These are phyloP conservation scores for Drosophila anceps DNA, from an alignment of 2,888 invertebrate genomes.

Conservation along the genomic window DNA sequence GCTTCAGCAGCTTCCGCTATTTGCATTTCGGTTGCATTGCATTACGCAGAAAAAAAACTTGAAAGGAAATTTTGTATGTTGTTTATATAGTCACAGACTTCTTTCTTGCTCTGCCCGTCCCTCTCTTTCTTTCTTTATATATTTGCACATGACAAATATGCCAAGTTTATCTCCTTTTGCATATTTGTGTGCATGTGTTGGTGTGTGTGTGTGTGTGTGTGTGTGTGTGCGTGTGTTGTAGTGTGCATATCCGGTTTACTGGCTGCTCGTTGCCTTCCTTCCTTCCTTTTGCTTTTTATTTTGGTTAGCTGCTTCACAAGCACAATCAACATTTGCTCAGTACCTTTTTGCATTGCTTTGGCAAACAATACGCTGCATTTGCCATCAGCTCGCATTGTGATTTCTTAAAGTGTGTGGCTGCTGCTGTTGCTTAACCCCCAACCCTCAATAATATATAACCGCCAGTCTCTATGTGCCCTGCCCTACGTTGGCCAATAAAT, in stretches of 20 bases:
- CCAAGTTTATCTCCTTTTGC: slow-evolving; percentile 48
- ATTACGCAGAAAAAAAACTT: slow-evolving; percentile 60
- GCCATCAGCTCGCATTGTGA: slow-evolving; percentile 42
- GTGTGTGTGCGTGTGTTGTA: slow-evolving; percentile 18
- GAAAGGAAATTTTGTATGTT: slow-evolving; percentile 64
- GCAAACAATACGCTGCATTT: slow-evolving; percentile 74
- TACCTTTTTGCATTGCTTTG: slow-evolving; percentile 68
- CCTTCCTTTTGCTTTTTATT: slow-evolving; percentile 39
- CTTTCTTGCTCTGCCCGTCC: not conserved
- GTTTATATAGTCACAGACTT: slow-evolving; percentile 57
- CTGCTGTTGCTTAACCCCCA: slow-evolving; percentile 1
- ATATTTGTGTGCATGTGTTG: slow-evolving; percentile 21
- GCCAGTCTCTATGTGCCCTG: slow-evolving; percentile 1
- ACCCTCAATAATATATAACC: not conserved
- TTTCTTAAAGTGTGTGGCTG: slow-evolving; percentile 51
- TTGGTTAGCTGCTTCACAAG: slow-evolving; percentile 42
- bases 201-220: slow-evolving; percentile 36
- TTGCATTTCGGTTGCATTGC: slow-evolving; percentile 73
- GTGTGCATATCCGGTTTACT: slow-evolving; percentile 62
- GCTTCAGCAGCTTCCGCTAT: slow-evolving; percentile 62
- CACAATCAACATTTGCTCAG: slow-evolving; percentile 79
- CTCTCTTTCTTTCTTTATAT: slow-evolving; percentile 29
- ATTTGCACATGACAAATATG: slow-evolving; percentile 73
- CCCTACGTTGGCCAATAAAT: slow-evolving; percentile 67
- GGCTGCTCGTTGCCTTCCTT: slow-evolving; percentile 44